These are phyloP conservation scores for Delia radicum DNA, from an alignment of 1,140 invertebrate genomes.

Conservation along the genomic window DNA sequence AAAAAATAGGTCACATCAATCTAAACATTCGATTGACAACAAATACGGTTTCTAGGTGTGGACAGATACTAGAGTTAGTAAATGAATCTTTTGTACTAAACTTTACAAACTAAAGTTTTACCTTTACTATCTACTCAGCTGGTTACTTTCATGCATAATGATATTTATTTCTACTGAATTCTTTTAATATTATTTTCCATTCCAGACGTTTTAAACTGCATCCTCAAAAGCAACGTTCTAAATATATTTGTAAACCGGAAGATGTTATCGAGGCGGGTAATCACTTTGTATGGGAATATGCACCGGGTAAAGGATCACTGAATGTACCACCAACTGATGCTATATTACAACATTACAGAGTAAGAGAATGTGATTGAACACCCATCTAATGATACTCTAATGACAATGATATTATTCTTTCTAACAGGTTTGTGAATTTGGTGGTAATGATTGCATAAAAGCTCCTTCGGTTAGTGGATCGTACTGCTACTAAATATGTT, in stretches of 20 bases:
- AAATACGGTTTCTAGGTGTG: no score
- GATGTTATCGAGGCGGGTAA: slow-evolving; percentile 86
- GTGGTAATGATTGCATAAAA: slow-evolving; percentile 81
- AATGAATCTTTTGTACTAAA: no score
- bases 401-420: background rate
- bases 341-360: slow-evolving; percentile 88
- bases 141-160: no score
- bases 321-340: slow-evolving; percentile 80
- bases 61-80: no score
- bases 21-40: no score
- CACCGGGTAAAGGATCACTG: slow-evolving; percentile 70
- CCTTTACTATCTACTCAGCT: no score
- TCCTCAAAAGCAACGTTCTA: slow-evolving; percentile 88
- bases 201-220: slow-evolving; percentile 69
- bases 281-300: slow-evolving; percentile 91
- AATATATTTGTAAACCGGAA: slow-evolving; percentile 83
- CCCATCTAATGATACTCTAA: background rate
- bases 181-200: background rate
- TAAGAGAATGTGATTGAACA: slow-evolving; percentile 35
- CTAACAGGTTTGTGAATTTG: slow-evolving; percentile 74
- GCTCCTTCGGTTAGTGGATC: slow-evolving; percentile 68
- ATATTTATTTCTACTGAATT: no score
- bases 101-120: no score
- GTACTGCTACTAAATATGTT: slow-evolving; percentile 67
- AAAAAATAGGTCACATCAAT: no score